Percentiles rank a stretch among this genome's conserved stretches.
Evolutionary conservation across 2,797 vertebrate genomes (phyloP).

Genomic region (Acanthis flammea): DNA sequence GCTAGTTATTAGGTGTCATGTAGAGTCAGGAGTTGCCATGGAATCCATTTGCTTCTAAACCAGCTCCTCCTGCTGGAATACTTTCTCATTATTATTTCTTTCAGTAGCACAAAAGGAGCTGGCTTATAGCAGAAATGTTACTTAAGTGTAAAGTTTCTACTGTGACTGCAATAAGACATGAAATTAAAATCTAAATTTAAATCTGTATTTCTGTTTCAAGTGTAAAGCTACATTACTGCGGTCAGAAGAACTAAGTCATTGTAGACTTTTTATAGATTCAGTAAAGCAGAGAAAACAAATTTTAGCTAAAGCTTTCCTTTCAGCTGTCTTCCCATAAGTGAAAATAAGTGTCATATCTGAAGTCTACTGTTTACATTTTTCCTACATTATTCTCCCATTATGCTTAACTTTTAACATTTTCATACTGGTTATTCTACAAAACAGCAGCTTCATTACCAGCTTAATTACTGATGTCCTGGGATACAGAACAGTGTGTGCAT

Average conservation of each 20-base stretch:
- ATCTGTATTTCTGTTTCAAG: constrained; percentile 7
- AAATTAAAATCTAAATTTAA: constrained; percentile 67
- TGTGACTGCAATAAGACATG: constrained; percentile 36
- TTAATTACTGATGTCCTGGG: background rate
- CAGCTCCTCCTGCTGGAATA: constrained; percentile 81
- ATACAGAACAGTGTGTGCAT: background rate
- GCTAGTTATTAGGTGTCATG: constrained; percentile 79
- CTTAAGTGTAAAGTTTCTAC: constrained; percentile 45
- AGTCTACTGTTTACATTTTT: constrained; percentile 26
- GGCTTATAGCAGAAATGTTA: constrained; percentile 44
- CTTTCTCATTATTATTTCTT: constrained; percentile 79
- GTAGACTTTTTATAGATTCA: constrained; percentile 21
- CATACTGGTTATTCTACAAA: background rate
- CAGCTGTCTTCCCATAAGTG: background rate
- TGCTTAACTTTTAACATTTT: constrained; percentile 7
- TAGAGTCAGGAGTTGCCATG: constrained; percentile 84
- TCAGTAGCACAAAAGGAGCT: constrained; percentile 38
- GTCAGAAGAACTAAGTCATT: constrained; percentile 5
- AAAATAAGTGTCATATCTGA: constrained; percentile 48
- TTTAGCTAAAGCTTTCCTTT: background rate
- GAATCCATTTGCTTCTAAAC: constrained; percentile 81
- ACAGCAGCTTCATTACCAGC: background rate
- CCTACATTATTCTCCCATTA: constrained; percentile 15
- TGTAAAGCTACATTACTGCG: constrained; percentile 7
- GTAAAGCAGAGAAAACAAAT: constrained; percentile 38